phyloP scores from a whole-genome alignment of 2,113 vertebrate genomes.

The Crotalus viridis region DNA sequence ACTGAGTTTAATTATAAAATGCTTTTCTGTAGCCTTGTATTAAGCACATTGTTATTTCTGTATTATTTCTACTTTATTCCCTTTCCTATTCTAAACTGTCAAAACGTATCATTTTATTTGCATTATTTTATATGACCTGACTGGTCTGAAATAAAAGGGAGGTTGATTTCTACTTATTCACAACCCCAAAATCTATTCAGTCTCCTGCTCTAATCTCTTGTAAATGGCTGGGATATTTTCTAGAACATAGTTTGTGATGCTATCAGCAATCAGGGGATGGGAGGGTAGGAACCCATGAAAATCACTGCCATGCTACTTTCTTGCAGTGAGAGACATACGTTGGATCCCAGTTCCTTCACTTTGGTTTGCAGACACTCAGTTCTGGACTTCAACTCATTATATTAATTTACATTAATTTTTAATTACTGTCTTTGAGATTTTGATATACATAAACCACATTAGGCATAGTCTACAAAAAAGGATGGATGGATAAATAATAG shows the following conservation, averaged over 20 bases:
- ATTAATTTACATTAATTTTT: neutral
- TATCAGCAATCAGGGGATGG: neutral
- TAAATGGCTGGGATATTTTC: neutral
- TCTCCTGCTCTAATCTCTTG: neutral
- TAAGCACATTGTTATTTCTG: neutral
- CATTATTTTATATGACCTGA: neutral
- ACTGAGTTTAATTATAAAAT: neutral
- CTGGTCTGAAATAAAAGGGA: neutral
- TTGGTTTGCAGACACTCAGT: neutral
- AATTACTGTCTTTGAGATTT: neutral
- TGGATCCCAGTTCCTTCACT: neutral
- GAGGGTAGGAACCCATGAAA: neutral
- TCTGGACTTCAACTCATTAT: neutral
- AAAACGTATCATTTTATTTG: neutral
- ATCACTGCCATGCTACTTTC: neutral
- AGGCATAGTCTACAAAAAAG: neutral
- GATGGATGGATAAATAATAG: neutral
- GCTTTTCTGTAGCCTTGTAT: neutral
- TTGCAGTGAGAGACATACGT: neutral
- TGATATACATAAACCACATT: neutral
- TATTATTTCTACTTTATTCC: neutral
- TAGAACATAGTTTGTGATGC: neutral
- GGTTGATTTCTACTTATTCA: neutral
- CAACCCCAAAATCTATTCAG: no score
- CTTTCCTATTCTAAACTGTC: neutral